phyloP scores from a whole-genome alignment of 2,113 vertebrate species.

The Chaetodon auriga region DNA sequence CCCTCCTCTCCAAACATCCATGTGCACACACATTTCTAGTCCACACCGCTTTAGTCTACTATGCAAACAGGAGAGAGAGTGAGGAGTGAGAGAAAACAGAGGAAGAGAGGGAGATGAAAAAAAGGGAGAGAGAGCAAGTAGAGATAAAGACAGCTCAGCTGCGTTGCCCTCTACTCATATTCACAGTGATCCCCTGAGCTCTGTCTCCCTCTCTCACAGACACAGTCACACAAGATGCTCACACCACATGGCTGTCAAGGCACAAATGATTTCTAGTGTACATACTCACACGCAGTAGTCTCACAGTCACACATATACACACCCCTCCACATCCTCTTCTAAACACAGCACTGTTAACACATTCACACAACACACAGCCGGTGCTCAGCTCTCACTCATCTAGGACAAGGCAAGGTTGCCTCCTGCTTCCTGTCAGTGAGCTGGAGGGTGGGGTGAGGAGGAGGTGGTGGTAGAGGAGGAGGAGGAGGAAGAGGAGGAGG shows the following conservation, averaged over 20 bases:
- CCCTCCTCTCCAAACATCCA: constrained; percentile 66
- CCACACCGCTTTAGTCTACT: constrained; percentile 55
- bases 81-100: constrained; percentile 26
- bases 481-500: neutral
- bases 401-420: constrained; percentile 71
- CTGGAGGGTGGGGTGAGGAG: constrained; percentile 58
- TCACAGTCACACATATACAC: constrained; percentile 38
- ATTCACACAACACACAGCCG: constrained; percentile 55
- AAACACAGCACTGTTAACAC: constrained; percentile 29
- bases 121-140: constrained; percentile 40
- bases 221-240: constrained; percentile 50
- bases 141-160: constrained; percentile 71
- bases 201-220: constrained; percentile 36
- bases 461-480: constrained; percentile 23
- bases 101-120: constrained; percentile 16
- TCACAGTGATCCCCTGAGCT: constrained; percentile 57
- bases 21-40: constrained; percentile 68
- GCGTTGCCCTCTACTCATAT: constrained; percentile 63
- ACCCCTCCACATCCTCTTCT: constrained; percentile 52
- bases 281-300: constrained; percentile 8
- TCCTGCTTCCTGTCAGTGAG: constrained; percentile 76
- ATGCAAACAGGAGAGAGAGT: constrained; percentile 70
- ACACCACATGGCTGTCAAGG: constrained; percentile 47
- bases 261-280: constrained; percentile 36
- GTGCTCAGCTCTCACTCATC: constrained; percentile 58